Percentiles rank a stretch among this genome's conserved stretches.
phyloP scores from a whole-genome alignment of 2,797 vertebrate genomes.

The Sebastes matsubarae region DNA sequence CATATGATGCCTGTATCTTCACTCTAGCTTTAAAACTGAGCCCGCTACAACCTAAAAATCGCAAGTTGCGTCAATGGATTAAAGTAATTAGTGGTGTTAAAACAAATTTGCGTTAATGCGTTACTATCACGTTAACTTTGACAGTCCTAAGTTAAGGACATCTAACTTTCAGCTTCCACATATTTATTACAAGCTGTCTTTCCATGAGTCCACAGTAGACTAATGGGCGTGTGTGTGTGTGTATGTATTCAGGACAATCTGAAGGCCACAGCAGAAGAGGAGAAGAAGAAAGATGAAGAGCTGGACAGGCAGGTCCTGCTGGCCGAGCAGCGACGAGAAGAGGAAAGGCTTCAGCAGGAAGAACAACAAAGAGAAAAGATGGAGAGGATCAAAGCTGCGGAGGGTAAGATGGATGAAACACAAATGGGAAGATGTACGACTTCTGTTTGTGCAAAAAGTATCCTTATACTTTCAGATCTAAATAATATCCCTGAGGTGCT shows the following conservation, averaged over 20 bases:
- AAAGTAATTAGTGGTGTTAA: too few relatives aligned
- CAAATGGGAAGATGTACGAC: not conserved
- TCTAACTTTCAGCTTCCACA: not conserved
- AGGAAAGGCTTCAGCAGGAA: slow-evolving; percentile 91
- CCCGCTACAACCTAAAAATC: too few relatives aligned
- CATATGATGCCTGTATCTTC: too few relatives aligned
- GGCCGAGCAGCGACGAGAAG: slow-evolving; percentile 92
- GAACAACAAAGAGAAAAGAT: slow-evolving; percentile 91
- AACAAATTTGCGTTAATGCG: too few relatives aligned
- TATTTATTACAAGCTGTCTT: not conserved
- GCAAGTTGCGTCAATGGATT: too few relatives aligned
- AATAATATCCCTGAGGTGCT: not conserved
- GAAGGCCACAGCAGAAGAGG: slow-evolving; percentile 76
- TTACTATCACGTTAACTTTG: too few relatives aligned
- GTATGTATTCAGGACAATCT: slow-evolving; percentile 79
- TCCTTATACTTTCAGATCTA: not conserved
- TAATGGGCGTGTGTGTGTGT: slow-evolving; percentile 2
- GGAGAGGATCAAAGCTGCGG: slow-evolving; percentile 93
- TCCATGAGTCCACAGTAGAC: not conserved
- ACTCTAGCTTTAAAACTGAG: too few relatives aligned
- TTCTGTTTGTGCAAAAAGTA: not conserved
- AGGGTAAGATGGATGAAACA: slow-evolving; percentile 81
- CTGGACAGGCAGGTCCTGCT: slow-evolving; percentile 91
- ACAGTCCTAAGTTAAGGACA: not conserved
- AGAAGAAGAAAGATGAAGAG: slow-evolving; percentile 90